Conservation (phyloP, 2,113 vertebrate species). For the Plectropomus leopardus region DNA sequence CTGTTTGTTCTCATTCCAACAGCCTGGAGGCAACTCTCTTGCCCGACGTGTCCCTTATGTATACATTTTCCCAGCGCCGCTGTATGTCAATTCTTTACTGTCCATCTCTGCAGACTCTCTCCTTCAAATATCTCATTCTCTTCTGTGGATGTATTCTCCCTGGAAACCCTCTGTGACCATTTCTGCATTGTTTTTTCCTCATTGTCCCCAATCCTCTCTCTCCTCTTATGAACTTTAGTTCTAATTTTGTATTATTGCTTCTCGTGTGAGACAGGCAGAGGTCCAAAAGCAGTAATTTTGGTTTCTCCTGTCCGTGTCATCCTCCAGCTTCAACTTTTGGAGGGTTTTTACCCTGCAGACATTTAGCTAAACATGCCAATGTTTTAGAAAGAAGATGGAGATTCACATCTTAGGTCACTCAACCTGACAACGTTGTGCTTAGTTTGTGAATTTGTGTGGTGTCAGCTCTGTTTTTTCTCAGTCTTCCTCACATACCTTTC, state of each 20-base stretch:
- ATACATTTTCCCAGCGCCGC: slow-evolving; percentile 61
- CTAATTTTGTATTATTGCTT: slow-evolving; percentile 18
- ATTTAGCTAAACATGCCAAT: not conserved
- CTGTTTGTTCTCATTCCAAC: slow-evolving; percentile 75
- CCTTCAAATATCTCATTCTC: slow-evolving; percentile 66
- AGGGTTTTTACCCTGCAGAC: not conserved
- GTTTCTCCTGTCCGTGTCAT: slow-evolving; percentile 9
- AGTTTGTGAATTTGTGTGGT: slow-evolving; percentile 10
- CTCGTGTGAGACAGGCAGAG: not conserved
- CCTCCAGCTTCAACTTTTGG: not conserved
- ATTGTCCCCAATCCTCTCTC: slow-evolving; percentile 72
- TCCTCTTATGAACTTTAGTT: slow-evolving; percentile 62
- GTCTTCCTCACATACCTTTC: slow-evolving; percentile 19
- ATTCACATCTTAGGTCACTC: not conserved
- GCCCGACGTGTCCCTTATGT: slow-evolving; percentile 58
- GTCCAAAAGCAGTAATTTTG: slow-evolving; percentile 11
- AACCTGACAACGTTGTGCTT: slow-evolving; percentile 26
- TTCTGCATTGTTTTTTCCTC: slow-evolving; percentile 71
- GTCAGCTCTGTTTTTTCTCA: slow-evolving; percentile 45
- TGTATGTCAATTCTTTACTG: slow-evolving; percentile 60
- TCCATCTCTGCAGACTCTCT: slow-evolving; percentile 60
- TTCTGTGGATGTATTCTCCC: slow-evolving; percentile 70
- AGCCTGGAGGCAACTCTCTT: slow-evolving; percentile 61
- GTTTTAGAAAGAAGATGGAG: not conserved
- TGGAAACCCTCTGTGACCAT: slow-evolving; percentile 73